Evolutionary conservation across 2,888 invertebrate genomes (phyloP).

Genomic region (Drosophila neoperkinsi): DNA sequence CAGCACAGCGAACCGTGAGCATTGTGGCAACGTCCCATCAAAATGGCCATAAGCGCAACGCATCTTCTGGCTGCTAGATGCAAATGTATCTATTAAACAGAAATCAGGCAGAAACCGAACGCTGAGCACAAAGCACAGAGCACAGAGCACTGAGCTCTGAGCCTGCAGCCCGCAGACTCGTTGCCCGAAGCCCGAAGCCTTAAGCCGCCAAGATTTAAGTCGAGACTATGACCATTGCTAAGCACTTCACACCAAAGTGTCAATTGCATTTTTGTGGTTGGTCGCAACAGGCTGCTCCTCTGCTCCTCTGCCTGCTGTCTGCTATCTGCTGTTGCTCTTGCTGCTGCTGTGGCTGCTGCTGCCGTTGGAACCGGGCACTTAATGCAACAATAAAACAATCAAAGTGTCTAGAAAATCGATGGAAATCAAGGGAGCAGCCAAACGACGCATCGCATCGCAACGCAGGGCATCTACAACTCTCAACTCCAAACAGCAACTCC

Average conservation of each 20-base stretch:
- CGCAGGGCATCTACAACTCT: constrained; percentile 23
- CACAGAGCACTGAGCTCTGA: constrained; percentile 15
- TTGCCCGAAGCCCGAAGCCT: constrained; percentile 21
- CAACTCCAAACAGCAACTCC: constrained; percentile 28
- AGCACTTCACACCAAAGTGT: constrained; percentile 78
- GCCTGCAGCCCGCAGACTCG: constrained; percentile 30
- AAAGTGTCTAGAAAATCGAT: constrained; percentile 81
- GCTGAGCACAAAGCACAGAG: constrained; percentile 16
- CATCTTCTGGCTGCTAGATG: constrained; percentile 61
- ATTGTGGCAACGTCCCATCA: constrained; percentile 58
- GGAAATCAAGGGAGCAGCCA: constrained; percentile 74
- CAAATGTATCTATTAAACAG: constrained; percentile 79
- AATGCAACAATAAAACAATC: constrained; percentile 81
- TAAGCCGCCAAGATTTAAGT: constrained; percentile 44
- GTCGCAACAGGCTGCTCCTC: constrained; percentile 46
- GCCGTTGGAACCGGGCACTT: constrained; percentile 58
- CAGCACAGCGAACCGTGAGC: constrained; percentile 37
- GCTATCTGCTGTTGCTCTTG: constrained; percentile 5
- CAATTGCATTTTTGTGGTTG: constrained; percentile 79
- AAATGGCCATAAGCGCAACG: constrained; percentile 61
- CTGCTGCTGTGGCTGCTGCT: constrained; percentile 8
- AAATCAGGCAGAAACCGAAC: constrained; percentile 62
- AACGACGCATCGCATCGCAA: constrained; percentile 33
- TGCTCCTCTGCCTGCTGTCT: constrained; percentile 6
- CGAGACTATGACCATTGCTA: constrained; percentile 61